Evolutionary conservation across 1,140 invertebrate genomes (phyloP), one percentile per base, ranked within the genome.

Genomic region (Drosophila willistoni): DNA sequence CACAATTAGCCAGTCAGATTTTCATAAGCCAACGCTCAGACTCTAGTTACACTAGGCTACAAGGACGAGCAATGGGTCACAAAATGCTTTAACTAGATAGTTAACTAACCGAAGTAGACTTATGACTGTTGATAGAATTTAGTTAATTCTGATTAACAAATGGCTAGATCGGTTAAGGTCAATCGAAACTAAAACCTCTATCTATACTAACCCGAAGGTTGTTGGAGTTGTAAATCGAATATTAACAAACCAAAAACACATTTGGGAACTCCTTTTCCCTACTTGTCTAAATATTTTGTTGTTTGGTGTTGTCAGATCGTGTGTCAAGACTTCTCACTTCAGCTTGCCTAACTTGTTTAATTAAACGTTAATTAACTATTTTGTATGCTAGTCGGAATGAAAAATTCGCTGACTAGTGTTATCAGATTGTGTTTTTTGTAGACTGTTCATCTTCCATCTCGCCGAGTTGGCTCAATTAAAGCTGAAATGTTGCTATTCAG

Each of bases 381-480:
- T 51, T 51, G 9, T 51, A 3, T 51, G 14, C 42, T 17, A 10
- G 7, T 9, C 3, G 14, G 14, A 12, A 10, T 12, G 1, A 12
- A 51, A 19, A 51, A 12, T 5, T 51, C 9, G 44, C 17, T 51
- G 44, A 51, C 44, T 51, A 51, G 44, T 51, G 44, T 51, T 51
- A 51, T 9, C 60, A 70, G 68, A 17, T 59, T 59, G 5, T 36
- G 33, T 34, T 67, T 67, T 33, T 9, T 29, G 29, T 29, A 41
- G 56, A 51, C n/a, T 19, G 33, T 55, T 60, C 12, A 69, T 22
- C 75, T 73, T 65, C 68, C 65, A 65, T 73, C 66, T 25, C 12
- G 12, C 54, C 51, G 70, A 63, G 60, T 68, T 73, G 67, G 83
- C 84, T 87, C 83, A 80, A 89, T 87, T 87, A 89, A 89, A 89